Conservation (phyloP, 2,113 vertebrate species). For the Mustelus asterias region DNA sequence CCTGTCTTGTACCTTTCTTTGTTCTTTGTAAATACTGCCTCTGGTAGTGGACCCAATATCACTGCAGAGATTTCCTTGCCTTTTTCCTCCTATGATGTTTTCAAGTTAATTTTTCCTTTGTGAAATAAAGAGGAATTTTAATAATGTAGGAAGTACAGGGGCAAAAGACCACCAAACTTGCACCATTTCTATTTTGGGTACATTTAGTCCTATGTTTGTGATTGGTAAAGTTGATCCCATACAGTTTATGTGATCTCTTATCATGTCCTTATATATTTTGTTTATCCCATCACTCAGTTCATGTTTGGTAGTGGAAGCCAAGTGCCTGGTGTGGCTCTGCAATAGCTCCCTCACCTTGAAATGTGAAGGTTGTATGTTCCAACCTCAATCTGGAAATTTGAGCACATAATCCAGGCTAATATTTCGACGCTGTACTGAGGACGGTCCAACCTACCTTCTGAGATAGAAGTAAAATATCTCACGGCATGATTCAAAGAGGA, state of each 20-base stretch:
- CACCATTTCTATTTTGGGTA: not conserved
- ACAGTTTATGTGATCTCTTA: not conserved
- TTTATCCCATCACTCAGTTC: not conserved
- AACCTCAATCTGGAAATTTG: not conserved
- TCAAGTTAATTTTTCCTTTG: conserved; percentile 5
- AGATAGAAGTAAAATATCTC: not conserved
- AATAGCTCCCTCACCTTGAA: not conserved
- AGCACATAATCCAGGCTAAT: not conserved
- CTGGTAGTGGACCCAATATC: not conserved
- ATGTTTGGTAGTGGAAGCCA: not conserved
- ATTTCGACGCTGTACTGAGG: not conserved
- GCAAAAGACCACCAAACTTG: not conserved
- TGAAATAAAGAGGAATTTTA: not conserved
- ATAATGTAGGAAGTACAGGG: not conserved
- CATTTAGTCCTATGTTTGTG: not conserved
- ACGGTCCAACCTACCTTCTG: not conserved
- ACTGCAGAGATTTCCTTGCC: not conserved
- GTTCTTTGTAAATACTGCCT: not conserved
- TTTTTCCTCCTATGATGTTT: not conserved
- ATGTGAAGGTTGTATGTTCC: not conserved
- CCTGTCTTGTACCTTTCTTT: no score
- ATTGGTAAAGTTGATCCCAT: not conserved
- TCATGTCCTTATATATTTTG: not conserved
- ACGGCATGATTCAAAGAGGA: not conserved
- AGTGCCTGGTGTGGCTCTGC: not conserved